Conservation (phyloP, 2,888 invertebrate genomes). For the Phlogophora meticulosa region DNA sequence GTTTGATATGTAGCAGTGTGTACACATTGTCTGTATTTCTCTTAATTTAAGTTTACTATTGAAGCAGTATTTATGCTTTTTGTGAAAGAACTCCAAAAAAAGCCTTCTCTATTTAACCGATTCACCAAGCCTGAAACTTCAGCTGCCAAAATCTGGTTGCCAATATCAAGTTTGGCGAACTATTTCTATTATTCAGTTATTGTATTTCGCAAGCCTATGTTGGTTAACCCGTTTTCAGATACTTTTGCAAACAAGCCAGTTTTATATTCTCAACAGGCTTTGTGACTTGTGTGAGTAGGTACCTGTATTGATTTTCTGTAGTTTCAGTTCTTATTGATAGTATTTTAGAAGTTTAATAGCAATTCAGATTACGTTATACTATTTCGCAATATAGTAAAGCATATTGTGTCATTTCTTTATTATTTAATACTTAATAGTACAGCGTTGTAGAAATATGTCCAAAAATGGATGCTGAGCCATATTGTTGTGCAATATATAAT, state of each 20-base stretch:
- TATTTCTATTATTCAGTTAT: not conserved
- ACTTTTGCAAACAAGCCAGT: not conserved
- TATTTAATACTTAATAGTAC: no score
- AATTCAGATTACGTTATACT: no score
- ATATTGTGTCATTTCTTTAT: no score
- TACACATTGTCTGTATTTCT: not conserved
- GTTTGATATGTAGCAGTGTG: no score
- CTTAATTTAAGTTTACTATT: not conserved
- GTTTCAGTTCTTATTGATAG: no score
- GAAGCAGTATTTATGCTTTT: not conserved
- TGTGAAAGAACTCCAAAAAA: not conserved
- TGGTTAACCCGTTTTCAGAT: not conserved
- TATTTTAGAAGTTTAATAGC: no score
- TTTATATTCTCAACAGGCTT: not conserved
- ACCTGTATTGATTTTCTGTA: not conserved
- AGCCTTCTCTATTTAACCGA: not conserved
- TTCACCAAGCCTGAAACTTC: not conserved
- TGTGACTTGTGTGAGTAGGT: not conserved
- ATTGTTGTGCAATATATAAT: no score
- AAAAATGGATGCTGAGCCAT: no score
- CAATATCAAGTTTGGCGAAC: not conserved
- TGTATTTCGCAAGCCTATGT: not conserved
- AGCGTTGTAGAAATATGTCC: no score
- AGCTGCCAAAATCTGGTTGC: not conserved
- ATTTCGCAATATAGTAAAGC: no score